Evolutionary conservation across 2,113 vertebrate species (phyloP), one percentile per base, ranked within the genome.

Genomic region (Cnemophilus loriae): DNA sequence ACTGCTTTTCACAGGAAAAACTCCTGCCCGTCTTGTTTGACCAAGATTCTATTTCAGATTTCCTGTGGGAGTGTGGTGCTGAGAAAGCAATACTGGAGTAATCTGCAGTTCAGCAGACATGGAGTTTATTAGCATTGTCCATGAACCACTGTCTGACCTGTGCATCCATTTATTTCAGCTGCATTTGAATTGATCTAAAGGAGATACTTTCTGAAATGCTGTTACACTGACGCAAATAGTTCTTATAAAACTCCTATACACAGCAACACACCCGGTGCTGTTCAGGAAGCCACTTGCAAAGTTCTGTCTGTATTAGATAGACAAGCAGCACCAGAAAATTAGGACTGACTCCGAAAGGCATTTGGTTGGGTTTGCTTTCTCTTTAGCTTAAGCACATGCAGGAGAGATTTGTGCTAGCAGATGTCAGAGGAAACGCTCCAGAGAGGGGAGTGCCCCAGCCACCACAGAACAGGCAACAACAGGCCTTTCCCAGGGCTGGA

Each of bases 101-200:
- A 61, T 59, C 32, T 83, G 70, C 83, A 78, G 69, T 41, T 75
- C 80, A 68, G 75, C 83, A 84, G 90, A 77, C 60, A 7, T 13
- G 56, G 52, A 75, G 89, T n/a, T 87, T 87, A 84, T 93, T 49
- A 81, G 59, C 28, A 13, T 46, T 28, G 27, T 12, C 37, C 59
- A 44, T 56, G 44, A 90, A 93, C 90, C 92, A 71, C 70, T 63
- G 84, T 37, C 69, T 80, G 79, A 89, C 52, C 80, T 87, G 41
- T 53, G 76, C 83, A 87, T 69, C n/a, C 68, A 42, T 81, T 92
- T 87, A 71, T 71, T 88, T 86, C 79, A 56, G 76, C 92, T 84
- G 69, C 22, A 30, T 71, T 60, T 71, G 65, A 81, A 84, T 65
- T 74, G 78, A 89, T 93, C 85, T 84, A 21, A 87, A 80, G 57